These are phyloP conservation scores for Luehdorfia chinensis DNA, from an alignment of 1,140 invertebrate genomes.

Conservation along the genomic window DNA sequence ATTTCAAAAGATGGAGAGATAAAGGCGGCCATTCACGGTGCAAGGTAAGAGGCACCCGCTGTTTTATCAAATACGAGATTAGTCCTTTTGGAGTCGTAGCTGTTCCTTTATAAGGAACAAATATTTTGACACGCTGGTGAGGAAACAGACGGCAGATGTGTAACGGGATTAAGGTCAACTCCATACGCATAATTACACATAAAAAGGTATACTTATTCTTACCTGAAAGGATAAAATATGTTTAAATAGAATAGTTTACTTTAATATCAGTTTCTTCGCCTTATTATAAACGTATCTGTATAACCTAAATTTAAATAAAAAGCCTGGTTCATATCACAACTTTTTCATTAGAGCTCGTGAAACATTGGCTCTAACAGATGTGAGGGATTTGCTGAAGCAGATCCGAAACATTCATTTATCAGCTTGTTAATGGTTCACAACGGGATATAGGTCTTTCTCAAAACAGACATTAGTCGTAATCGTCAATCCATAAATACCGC, in stretches of 20 bases:
- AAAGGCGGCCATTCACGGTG: slow-evolving; percentile 64
- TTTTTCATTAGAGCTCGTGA: too few species aligned
- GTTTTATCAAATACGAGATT: slow-evolving; percentile 73
- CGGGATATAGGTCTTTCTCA: too few species aligned
- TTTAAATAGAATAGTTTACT: slow-evolving; percentile 6
- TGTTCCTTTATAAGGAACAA: slow-evolving; percentile 55
- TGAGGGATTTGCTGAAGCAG: too few species aligned
- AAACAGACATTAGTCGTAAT: too few species aligned
- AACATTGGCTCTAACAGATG: too few species aligned
- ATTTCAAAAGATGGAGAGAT: slow-evolving; percentile 64
- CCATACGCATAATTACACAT: slow-evolving; percentile 10
- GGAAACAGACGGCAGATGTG: slow-evolving; percentile 53
- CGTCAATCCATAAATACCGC: too few species aligned
- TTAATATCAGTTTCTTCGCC: background rate
- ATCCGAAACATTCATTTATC: too few species aligned
- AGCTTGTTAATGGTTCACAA: too few species aligned
- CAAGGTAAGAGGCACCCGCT: slow-evolving; percentile 63
- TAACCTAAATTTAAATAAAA: too few species aligned
- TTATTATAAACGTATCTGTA: slow-evolving; percentile 8
- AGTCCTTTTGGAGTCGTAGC: slow-evolving; percentile 49
- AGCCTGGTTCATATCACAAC: too few species aligned
- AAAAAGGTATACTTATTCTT: slow-evolving; percentile 19
- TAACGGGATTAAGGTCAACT: slow-evolving; percentile 44
- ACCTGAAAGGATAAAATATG: slow-evolving; percentile 10
- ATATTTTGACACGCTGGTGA: slow-evolving; percentile 66